Conservation (phyloP, 2,113 vertebrate genomes). For the Semnornis frantzii region DNA sequence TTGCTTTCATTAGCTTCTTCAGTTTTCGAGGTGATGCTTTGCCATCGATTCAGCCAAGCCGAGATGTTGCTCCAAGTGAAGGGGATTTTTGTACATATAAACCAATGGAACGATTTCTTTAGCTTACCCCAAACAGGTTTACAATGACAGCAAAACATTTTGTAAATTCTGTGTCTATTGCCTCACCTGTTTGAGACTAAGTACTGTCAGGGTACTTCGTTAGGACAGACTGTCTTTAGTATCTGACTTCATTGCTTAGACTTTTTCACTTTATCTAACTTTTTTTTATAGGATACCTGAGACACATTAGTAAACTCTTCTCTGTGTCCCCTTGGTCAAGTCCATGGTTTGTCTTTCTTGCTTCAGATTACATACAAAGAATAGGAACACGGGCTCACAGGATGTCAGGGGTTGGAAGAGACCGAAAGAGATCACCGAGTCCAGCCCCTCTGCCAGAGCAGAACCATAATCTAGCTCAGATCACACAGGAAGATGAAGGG, state of each 20-base stretch:
- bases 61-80: neutral
- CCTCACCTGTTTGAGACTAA: neutral
- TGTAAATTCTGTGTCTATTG: neutral
- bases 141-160: neutral
- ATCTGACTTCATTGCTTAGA: neutral
- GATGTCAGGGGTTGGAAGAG: no score
- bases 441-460: no score
- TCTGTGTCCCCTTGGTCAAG: neutral
- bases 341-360: neutral
- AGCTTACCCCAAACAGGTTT: neutral
- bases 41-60: neutral
- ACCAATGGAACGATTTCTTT: neutral
- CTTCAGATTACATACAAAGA: neutral
- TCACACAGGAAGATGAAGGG: neutral
- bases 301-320: neutral
- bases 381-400: no score
- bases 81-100: rapidly evolving
- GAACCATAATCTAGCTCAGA: no score
- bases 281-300: neutral
- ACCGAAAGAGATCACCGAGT: no score
- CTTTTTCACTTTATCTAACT: neutral
- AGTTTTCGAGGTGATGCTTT: neutral
- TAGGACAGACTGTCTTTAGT: neutral
- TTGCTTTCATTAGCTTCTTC: neutral
- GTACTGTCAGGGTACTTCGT: neutral